Conservation (phyloP, 2,888 invertebrate species). For the Cacoxenus indagator region DNA sequence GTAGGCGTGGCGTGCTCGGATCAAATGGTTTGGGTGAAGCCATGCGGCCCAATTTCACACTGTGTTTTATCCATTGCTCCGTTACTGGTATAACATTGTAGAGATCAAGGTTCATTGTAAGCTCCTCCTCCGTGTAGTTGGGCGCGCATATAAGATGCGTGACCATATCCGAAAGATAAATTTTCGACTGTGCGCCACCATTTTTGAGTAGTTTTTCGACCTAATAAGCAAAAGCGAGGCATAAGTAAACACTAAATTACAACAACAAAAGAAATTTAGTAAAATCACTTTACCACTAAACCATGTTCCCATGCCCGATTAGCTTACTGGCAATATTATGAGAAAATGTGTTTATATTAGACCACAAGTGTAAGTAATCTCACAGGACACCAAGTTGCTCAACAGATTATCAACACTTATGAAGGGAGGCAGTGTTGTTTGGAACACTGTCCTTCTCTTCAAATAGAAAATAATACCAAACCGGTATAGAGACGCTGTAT, state of each 20-base stretch:
- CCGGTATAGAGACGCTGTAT: no score
- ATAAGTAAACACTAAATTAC: not conserved
- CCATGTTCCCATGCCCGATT: no score
- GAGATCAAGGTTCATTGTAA: conserved; percentile 91
- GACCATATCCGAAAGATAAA: conserved; percentile 91
- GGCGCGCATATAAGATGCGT: conserved; percentile 92
- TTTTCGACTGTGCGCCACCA: conserved; percentile 89
- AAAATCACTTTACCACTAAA: not conserved
- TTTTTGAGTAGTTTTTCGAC: conserved; percentile 82
- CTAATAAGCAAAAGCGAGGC: conserved; percentile 72
- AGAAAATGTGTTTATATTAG: no score
- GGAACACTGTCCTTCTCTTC: no score
- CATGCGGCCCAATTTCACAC: conserved; percentile 75
- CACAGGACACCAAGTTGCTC: no score
- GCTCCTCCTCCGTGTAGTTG: conserved; percentile 87
- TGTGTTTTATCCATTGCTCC: conserved; percentile 86
- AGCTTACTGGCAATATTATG: no score
- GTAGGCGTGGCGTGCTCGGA: conserved; percentile 77
- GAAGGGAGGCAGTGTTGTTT: no score
- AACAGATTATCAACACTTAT: no score
- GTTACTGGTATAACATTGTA: conserved; percentile 94
- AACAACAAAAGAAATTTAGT: not conserved
- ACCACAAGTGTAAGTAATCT: no score
- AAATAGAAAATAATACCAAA: no score
- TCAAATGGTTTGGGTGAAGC: conserved; percentile 83